Evolutionary conservation across 1,140 invertebrate genomes (phyloP).

Genomic region (Saccostrea cuccullata): DNA sequence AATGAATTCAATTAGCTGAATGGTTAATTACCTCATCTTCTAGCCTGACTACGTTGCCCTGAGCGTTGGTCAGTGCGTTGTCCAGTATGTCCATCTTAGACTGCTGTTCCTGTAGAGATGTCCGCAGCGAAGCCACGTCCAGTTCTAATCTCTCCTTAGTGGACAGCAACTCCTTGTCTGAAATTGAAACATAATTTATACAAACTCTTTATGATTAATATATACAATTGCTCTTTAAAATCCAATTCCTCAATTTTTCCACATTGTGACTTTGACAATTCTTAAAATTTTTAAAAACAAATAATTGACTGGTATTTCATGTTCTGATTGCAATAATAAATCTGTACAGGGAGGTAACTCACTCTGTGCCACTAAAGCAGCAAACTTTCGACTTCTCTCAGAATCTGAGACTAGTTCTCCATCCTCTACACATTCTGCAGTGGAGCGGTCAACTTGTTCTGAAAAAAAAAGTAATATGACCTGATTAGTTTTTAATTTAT

Average conservation of each 20-base stretch:
- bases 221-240: too few species aligned
- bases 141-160: slow-evolving; percentile 89
- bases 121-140: slow-evolving; percentile 91
- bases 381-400: slow-evolving; percentile 31
- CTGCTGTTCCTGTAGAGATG: slow-evolving; percentile 92
- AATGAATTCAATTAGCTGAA: not conserved
- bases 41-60: slow-evolving; percentile 90
- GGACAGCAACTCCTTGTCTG: slow-evolving; percentile 65
- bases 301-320: not conserved
- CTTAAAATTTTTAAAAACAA: too few species aligned
- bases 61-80: slow-evolving; percentile 92
- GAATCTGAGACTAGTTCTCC: not conserved
- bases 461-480: not conserved
- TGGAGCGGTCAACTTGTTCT: slow-evolving; percentile 34
- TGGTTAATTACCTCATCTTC: slow-evolving; percentile 88
- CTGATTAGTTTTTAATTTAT: not conserved
- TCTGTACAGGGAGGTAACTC: not conserved
- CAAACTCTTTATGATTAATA: too few species aligned
- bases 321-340: not conserved
- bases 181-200: not conserved
- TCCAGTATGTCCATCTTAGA: slow-evolving; percentile 96
- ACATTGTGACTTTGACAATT: too few species aligned
- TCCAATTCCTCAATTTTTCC: too few species aligned
- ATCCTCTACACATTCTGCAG: not conserved
- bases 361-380: slow-evolving; percentile 26